phyloP scores from a whole-genome alignment of 2,797 vertebrate species.

The Okamejei kenojei region DNA sequence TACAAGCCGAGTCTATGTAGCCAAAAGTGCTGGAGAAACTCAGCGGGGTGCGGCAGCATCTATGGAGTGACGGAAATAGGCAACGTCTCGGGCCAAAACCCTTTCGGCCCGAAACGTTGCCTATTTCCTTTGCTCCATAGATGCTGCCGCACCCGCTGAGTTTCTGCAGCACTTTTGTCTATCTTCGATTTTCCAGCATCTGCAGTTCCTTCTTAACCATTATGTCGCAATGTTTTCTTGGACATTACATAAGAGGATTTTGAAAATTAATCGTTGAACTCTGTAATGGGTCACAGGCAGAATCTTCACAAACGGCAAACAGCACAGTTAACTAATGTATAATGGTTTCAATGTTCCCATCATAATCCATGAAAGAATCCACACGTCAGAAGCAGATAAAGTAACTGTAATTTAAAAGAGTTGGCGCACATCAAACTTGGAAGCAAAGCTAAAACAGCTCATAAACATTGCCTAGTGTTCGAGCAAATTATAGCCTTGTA shows the following conservation, averaged over 20 bases:
- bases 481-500: conserved; percentile 21
- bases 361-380: conserved; percentile 22
- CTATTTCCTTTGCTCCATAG: too few species aligned
- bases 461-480: neutral
- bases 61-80: too few species aligned
- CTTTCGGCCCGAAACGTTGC: too few species aligned
- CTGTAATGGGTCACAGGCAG: neutral
- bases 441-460: neutral
- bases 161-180: too few species aligned
- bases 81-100: too few species aligned
- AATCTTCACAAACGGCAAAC: neutral
- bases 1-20: too few species aligned
- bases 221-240: neutral
- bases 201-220: too few species aligned
- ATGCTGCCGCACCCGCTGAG: too few species aligned
- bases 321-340: neutral
- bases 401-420: neutral
- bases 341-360: neutral
- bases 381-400: neutral
- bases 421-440: conserved; percentile 9
- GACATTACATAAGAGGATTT: neutral
- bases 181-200: too few species aligned
- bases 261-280: conserved; percentile 12
- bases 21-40: too few species aligned
- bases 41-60: too few species aligned